phyloP scores from a whole-genome alignment of 2,888 invertebrate genomes.

The Megaustenia siamemsis region DNA sequence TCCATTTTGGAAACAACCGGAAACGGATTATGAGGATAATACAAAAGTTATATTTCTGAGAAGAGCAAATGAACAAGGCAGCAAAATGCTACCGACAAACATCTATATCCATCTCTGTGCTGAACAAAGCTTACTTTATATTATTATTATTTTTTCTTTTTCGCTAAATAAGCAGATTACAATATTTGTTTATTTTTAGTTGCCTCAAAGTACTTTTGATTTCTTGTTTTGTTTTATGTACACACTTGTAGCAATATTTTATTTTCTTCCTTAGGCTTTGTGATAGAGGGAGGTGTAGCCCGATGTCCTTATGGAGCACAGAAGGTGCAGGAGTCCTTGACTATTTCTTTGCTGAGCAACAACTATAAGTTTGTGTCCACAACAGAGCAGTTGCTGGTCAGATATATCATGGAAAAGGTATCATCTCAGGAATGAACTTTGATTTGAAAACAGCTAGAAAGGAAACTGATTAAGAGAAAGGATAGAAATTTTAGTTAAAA shows the following conservation, averaged over 20 bases:
- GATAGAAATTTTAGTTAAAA: too few species aligned
- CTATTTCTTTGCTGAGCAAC: slow-evolving; percentile 79
- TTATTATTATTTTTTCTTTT: neutral
- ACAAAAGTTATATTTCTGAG: too few species aligned
- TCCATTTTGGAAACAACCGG: too few species aligned
- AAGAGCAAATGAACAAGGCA: too few species aligned
- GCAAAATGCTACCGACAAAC: too few species aligned
- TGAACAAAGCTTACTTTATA: neutral
- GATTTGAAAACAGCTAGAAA: too few species aligned
- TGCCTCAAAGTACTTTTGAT: neutral
- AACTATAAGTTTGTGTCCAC: slow-evolving; percentile 79
- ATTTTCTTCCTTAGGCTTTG: slow-evolving; percentile 71
- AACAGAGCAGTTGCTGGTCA: slow-evolving; percentile 81
- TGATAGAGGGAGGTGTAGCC: slow-evolving; percentile 81
- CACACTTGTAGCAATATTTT: neutral
- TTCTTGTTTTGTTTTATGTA: neutral
- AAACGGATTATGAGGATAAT: too few species aligned
- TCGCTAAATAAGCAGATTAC: neutral
- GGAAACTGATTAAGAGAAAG: too few species aligned
- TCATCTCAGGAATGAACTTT: too few species aligned
- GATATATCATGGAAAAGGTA: slow-evolving; percentile 82
- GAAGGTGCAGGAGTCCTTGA: slow-evolving; percentile 81
- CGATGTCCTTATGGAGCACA: slow-evolving; percentile 82
- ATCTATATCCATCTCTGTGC: too few species aligned
- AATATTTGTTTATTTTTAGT: neutral